Evolutionary conservation across 2,888 invertebrate species (phyloP).

Genomic region (Choristoneura rosaceana): DNA sequence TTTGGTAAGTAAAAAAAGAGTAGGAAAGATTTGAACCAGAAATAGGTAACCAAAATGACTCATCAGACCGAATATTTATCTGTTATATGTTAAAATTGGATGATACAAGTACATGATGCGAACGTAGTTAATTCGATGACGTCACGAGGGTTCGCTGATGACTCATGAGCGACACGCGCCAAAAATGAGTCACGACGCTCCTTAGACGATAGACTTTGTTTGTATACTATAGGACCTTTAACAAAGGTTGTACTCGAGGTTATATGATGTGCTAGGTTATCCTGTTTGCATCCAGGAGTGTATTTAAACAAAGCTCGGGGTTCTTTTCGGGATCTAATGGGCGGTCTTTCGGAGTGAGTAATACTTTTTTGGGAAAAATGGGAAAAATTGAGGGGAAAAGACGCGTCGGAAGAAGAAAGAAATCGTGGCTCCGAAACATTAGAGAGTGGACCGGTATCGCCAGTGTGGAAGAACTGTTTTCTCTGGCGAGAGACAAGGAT

Average conservation of each 20-base stretch:
- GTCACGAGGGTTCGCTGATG: slow-evolving; percentile 5
- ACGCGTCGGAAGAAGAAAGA: too few species aligned
- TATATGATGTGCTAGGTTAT: neutral
- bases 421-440: too few species aligned
- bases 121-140: neutral
- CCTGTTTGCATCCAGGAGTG: neutral
- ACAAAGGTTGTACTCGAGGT: neutral
- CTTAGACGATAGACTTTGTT: neutral
- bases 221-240: slow-evolving; percentile 1
- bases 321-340: too few species aligned
- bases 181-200: slow-evolving; percentile 15
- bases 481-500: too few species aligned
- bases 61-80: neutral
- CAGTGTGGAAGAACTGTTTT: too few species aligned
- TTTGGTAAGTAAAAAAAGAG: too few species aligned
- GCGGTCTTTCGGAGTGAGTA: too few species aligned
- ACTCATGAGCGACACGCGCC: slow-evolving; percentile 15
- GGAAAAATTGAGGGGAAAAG: too few species aligned
- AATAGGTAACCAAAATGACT: neutral
- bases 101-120: neutral
- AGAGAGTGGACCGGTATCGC: too few species aligned
- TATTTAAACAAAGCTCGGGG: too few species aligned
- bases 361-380: too few species aligned
- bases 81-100: neutral
- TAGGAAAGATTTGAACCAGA: too few species aligned